A percentile compares a stretch with the other conserved stretches of the same genome.
These are phyloP conservation scores for Rhincodon typus DNA, from an alignment of 2,797 vertebrate species.

Conservation along the genomic window DNA sequence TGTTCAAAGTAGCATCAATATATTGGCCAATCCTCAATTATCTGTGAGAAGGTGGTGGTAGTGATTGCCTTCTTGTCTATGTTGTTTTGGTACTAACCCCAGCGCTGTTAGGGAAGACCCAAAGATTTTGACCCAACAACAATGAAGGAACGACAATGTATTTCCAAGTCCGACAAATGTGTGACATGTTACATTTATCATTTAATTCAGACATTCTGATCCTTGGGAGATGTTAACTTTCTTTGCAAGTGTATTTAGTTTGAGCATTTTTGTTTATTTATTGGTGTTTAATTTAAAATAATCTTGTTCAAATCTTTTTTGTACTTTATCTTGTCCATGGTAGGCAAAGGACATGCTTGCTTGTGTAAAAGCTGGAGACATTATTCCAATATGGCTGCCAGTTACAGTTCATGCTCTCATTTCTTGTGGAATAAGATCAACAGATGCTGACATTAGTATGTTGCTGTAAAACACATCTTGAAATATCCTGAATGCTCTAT, in stretches of 20 bases:
- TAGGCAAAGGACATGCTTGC: background rate
- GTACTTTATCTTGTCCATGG: background rate
- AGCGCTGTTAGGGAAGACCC: background rate
- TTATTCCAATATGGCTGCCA: background rate
- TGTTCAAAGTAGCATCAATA: background rate
- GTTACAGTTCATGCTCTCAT: constrained; percentile 13
- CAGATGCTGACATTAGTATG: background rate
- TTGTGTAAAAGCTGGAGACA: constrained; percentile 12
- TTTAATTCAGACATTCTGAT: background rate
- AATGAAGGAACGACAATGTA: background rate
- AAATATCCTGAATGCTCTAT: background rate
- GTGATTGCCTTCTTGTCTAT: background rate
- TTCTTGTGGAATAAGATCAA: background rate
- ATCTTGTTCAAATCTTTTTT: background rate
- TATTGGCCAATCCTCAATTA: background rate
- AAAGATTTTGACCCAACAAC: background rate
- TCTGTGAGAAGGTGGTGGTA: background rate
- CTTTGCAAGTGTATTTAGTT: background rate
- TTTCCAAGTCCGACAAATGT: background rate
- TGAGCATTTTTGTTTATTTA: constrained; percentile 15
- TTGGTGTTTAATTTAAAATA: constrained; percentile 14
- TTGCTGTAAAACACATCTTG: constrained; percentile 8
- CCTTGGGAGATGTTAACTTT: background rate
- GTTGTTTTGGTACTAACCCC: background rate
- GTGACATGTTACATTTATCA: constrained; percentile 4